A percentile compares a stretch with the other conserved stretches of the same genome.
Evolutionary conservation across 1,140 invertebrate species (phyloP).

Genomic region (Lutraria rhynchaena): DNA sequence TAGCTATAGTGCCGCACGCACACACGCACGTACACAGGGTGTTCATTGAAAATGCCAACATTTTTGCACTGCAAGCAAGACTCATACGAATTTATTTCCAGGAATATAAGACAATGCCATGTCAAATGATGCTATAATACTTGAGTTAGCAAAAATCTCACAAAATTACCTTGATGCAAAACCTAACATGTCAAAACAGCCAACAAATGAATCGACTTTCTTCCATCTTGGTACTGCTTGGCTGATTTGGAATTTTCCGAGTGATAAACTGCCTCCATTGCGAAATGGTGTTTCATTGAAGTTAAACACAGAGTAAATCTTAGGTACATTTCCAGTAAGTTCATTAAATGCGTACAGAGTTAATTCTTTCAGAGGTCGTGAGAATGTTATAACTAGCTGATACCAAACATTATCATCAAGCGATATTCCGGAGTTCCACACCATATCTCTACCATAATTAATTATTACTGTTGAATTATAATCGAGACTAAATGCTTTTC

Average conservation of each 20-base stretch:
- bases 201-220: slow-evolving; percentile 44
- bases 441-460: slow-evolving; percentile 9
- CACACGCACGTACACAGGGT: no score
- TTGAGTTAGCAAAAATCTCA: no score
- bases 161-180: slow-evolving; percentile 54
- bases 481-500: slow-evolving; percentile 38
- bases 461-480: slow-evolving; percentile 5
- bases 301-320: slow-evolving; percentile 3
- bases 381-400: slow-evolving; percentile 24
- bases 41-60: no score
- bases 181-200: slow-evolving; percentile 48
- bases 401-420: slow-evolving; percentile 51
- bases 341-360: slow-evolving; percentile 7
- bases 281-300: slow-evolving; percentile 15
- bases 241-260: slow-evolving; percentile 55
- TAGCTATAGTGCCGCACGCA: no score
- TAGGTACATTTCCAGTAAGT: neutral
- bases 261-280: slow-evolving; percentile 38
- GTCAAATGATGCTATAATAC: no score
- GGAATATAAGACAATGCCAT: no score
- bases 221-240: slow-evolving; percentile 43
- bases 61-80: no score
- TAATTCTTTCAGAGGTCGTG: neutral
- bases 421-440: slow-evolving; percentile 12
- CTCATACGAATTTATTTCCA: no score